Conservation (phyloP, 2,113 vertebrate genomes). For the Silurus meridionalis region DNA sequence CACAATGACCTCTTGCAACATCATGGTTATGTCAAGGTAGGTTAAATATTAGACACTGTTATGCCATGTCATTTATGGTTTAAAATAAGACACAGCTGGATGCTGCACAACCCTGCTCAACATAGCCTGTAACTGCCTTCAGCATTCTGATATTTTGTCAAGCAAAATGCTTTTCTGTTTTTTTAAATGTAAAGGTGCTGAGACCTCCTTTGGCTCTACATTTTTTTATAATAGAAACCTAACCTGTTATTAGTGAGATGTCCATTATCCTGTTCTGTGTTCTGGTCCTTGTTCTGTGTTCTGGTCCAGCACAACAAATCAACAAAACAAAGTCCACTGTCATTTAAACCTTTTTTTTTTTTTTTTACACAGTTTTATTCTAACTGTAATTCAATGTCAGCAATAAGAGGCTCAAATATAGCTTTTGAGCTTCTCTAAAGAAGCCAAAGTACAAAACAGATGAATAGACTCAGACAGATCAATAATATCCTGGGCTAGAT, state of each 20-base stretch:
- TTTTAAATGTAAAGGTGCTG: not conserved
- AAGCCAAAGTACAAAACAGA: conserved; percentile 8
- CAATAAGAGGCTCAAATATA: not conserved
- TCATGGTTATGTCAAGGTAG: not conserved
- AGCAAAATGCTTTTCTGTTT: not conserved
- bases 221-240: not conserved
- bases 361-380: not conserved
- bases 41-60: too few relatives aligned
- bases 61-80: not conserved
- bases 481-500: conserved; percentile 11
- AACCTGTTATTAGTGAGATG: not conserved
- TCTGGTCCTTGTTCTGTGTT: not conserved
- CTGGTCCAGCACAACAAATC: too few relatives aligned
- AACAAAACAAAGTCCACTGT: not conserved
- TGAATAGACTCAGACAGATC: not conserved
- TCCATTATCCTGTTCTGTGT: not conserved
- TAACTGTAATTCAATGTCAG: not conserved
- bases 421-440: not conserved
- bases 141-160: conserved; percentile 6
- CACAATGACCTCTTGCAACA: not conserved
- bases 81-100: not conserved
- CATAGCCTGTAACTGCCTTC: not conserved
- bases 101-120: not conserved
- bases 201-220: not conserved
- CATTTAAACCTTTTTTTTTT: not conserved